These are phyloP conservation scores for Automeris io DNA, from an alignment of 2,888 invertebrate genomes.

Conservation along the genomic window DNA sequence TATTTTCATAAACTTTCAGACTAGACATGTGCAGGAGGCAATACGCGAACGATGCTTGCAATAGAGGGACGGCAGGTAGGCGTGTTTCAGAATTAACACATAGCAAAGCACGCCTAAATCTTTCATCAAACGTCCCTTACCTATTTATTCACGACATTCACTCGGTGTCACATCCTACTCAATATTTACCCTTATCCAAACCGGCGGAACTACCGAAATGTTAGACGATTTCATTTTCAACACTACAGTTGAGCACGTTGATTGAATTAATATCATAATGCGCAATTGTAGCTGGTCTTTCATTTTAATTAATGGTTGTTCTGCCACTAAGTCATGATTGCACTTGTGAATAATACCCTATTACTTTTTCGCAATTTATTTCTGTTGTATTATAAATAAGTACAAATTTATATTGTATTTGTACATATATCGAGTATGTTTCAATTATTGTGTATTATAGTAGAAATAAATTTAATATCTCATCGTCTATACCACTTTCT, in stretches of 20 bases:
- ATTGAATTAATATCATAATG: neutral
- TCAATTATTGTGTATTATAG: slow-evolving; percentile 1
- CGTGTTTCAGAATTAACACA: slow-evolving; percentile 55
- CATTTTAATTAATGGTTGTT: neutral
- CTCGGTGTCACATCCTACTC: slow-evolving; percentile 46
- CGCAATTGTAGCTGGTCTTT: neutral
- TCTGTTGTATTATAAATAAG: slow-evolving; percentile 1
- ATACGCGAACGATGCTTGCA: slow-evolving; percentile 95
- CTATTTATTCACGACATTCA: slow-evolving; percentile 45
- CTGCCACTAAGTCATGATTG: slow-evolving; percentile 50
- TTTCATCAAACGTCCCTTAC: slow-evolving; percentile 56
- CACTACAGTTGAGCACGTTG: neutral
- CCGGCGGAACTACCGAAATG: neutral
- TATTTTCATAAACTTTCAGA: slow-evolving; percentile 86
- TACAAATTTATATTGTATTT: neutral
- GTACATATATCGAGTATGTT: neutral
- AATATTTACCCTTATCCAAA: slow-evolving; percentile 35
- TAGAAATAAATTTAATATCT: neutral
- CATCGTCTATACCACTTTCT: neutral
- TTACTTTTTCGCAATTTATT: slow-evolving; percentile 23
- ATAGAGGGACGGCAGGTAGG: slow-evolving; percentile 98
- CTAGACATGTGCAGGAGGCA: slow-evolving; percentile 99
- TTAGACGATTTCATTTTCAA: neutral
- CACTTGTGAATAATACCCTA: slow-evolving; percentile 74
- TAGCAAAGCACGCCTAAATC: slow-evolving; percentile 63